Base-by-base conservation (phyloP, 2,888 invertebrate genomes). In the Thymelicus lineola region DNA sequence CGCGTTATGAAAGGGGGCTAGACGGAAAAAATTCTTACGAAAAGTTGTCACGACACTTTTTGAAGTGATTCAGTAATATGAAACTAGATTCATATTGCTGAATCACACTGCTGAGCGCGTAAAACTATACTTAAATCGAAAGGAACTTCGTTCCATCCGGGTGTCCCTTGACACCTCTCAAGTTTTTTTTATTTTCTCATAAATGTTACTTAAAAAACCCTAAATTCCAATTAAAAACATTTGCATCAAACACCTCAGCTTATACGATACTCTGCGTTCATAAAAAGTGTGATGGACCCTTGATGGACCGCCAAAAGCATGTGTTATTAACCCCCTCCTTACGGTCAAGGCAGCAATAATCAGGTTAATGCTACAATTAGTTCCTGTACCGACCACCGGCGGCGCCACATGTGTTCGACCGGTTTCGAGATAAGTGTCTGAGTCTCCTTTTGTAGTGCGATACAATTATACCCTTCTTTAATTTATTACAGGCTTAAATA, bases 351-450 rank as follows among this genome's bases (percentile, higher is more conserved):
- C 68, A 74, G 81, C 77, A 79, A 79, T 86, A 84, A 85, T 87
- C 83, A 84, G 82, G 80, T 81, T 86, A 88, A 87, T 86, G 84
- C 81, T 77, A 77, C 87, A 85, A 88, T 88, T 88, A 88, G 87
- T 86, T 84, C 80, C 79, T 76, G 79, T 75, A 73, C 68, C 80
- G 87, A 84, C 88, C 88, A 88, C 88, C 87, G 76, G 80, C 83
- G 77, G 80, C 77, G 87, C 70, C 77, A 74, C 82, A 80, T 79
- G 77, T 80, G 82, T 62, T 63, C 75, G 77, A 85, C 85, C 83
- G 85, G 82, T 84, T 82, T 50, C 64, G 20, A 65, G 58, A 66
- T 50, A 59, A 53, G 60, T 64, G 65, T 60, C 70, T 17, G 69
- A 70, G 50, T 46, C 66, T 66, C 53, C 64, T 70, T 68, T 65